Evolutionary conservation across 2,888 invertebrate genomes (phyloP).

Genomic region (Therioaphis trifolii): DNA sequence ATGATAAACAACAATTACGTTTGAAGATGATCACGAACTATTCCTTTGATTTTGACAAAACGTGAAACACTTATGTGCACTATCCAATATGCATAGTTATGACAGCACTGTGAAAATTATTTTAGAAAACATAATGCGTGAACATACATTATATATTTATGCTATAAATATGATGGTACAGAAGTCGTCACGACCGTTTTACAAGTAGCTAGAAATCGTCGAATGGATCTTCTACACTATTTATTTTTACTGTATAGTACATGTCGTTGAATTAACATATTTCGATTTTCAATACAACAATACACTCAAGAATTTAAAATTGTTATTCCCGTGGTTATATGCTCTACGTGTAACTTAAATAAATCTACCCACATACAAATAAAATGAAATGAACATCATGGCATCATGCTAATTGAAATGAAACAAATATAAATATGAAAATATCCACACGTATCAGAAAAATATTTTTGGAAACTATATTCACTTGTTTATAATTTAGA

Average conservation of each 20-base stretch:
- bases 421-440: too few relatives aligned
- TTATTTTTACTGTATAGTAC: neutral
- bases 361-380: too few relatives aligned
- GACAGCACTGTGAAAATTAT: slow-evolving; percentile 37
- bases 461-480: too few relatives aligned
- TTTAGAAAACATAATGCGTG: neutral
- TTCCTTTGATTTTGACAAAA: slow-evolving; percentile 23
- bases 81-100: slow-evolving; percentile 7
- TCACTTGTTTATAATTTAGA: too few relatives aligned
- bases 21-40: slow-evolving; percentile 41
- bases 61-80: slow-evolving; percentile 9
- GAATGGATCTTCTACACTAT: neutral
- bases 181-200: slow-evolving; percentile 48
- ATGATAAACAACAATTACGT: slow-evolving; percentile 33
- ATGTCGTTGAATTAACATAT: slow-evolving; percentile 25
- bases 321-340: neutral
- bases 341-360: too few relatives aligned
- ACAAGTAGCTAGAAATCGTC: slow-evolving; percentile 42
- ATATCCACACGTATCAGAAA: too few relatives aligned
- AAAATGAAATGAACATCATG: too few relatives aligned
- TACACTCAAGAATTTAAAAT: neutral
- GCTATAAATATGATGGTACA: slow-evolving; percentile 9
- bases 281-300: neutral
- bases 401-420: too few relatives aligned
- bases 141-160: neutral